Conservation (phyloP, 2,797 vertebrate genomes). For the Xenopus petersii region DNA sequence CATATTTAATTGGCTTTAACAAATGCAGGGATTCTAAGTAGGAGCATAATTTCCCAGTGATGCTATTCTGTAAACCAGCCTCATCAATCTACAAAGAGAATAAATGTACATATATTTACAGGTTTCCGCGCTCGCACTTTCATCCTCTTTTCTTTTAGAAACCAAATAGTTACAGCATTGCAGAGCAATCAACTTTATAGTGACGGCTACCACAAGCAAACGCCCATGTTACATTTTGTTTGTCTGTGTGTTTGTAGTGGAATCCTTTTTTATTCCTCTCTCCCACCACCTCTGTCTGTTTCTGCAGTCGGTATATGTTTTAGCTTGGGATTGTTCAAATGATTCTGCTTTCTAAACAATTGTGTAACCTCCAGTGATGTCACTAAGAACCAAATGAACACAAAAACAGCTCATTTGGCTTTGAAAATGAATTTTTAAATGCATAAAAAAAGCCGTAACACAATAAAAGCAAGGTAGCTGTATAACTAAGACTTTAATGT, state of each 20-base stretch:
- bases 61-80: conserved; percentile 6
- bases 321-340: too few species aligned
- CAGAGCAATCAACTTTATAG: not conserved
- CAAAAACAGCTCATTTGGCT: too few species aligned
- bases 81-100: conserved; percentile 14
- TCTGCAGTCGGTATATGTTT: too few species aligned
- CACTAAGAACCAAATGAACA: too few species aligned
- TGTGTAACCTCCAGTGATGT: too few species aligned
- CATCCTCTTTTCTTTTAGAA: conserved; percentile 4
- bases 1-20: conserved; percentile 3
- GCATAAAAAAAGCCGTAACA: too few species aligned
- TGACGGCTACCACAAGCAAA: not conserved
- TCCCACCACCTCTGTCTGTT: too few species aligned
- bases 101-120: conserved; percentile 11
- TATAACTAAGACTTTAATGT: too few species aligned
- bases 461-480: too few species aligned
- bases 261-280: not conserved
- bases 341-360: too few species aligned
- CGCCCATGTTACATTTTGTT: not conserved
- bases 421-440: too few species aligned
- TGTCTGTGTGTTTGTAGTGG: not conserved
- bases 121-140: not conserved
- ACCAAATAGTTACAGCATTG: not conserved
- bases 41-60: not conserved
- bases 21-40: not conserved